These are phyloP conservation scores for Heteromyza rotundicornis DNA, from an alignment of 2,888 invertebrate genomes.

Conservation along the genomic window DNA sequence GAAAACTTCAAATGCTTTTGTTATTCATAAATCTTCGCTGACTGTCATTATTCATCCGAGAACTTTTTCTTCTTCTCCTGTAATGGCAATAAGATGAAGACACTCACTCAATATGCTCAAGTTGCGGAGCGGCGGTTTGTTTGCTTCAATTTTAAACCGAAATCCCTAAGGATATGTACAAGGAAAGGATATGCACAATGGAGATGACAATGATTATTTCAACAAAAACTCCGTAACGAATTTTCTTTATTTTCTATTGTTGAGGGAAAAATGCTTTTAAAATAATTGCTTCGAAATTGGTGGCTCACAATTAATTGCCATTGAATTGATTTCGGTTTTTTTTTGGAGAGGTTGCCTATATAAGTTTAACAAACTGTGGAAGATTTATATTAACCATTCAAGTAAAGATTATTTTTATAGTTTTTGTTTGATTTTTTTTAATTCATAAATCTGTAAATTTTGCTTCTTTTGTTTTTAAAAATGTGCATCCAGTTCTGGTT, in stretches of 20 bases:
- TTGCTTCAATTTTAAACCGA: neutral
- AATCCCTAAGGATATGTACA: constrained; percentile 3
- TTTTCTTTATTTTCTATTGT: neutral
- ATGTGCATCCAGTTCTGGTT: neutral
- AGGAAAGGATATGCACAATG: constrained; percentile 20
- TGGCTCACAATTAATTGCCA: constrained; percentile 7
- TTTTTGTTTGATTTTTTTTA: neutral
- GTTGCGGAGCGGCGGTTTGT: constrained; percentile 16
- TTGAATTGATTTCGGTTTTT: neutral
- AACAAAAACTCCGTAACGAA: neutral
- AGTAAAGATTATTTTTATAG: neutral
- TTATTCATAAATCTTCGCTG: constrained; percentile 56
- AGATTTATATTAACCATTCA: neutral
- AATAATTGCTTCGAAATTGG: constrained; percentile 35
- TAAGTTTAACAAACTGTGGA: too few relatives aligned
- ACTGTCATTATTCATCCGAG: constrained; percentile 57
- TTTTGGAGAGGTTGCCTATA: too few relatives aligned
- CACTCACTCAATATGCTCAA: constrained; percentile 34
- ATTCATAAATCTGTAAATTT: neutral
- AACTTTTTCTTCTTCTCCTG: constrained; percentile 16
- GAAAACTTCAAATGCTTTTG: constrained; percentile 38
- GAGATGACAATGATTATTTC: neutral
- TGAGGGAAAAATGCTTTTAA: constrained; percentile 35
- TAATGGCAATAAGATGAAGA: neutral
- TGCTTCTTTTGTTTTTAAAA: neutral